Evolutionary conservation across 2,113 vertebrate species (phyloP).

Genomic region (Paralichthys olivaceus): DNA sequence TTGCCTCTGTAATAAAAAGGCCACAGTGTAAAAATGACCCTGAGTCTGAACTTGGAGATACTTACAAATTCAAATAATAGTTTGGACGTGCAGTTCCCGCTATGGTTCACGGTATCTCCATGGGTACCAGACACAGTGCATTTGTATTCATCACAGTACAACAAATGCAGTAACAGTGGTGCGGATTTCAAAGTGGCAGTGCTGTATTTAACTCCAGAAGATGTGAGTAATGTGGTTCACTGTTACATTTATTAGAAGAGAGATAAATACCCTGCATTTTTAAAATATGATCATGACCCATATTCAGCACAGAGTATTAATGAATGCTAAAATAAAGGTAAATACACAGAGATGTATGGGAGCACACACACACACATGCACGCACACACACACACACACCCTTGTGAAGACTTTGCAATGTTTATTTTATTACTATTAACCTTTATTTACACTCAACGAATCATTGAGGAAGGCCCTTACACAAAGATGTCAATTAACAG

Average conservation of each 20-base stretch:
- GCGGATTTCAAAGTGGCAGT: slow-evolving; percentile 1
- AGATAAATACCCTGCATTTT: slow-evolving; percentile 7
- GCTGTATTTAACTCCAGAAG: slow-evolving; percentile 11
- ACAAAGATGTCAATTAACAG: too few relatives aligned
- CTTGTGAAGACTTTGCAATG: too few relatives aligned
- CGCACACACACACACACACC: too few relatives aligned
- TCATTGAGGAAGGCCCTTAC: too few relatives aligned
- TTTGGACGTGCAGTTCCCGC: background rate
- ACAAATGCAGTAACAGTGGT: slow-evolving; percentile 11
- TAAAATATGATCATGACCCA: slow-evolving; percentile 11
- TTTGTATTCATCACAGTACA: slow-evolving; percentile 46
- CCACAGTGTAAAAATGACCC: background rate
- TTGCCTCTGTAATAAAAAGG: background rate
- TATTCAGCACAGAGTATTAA: slow-evolving; percentile 18
- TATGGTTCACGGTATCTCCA: slow-evolving; percentile 21
- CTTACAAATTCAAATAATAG: background rate
- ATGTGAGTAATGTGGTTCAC: background rate
- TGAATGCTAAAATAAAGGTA: background rate
- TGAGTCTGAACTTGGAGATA: background rate
- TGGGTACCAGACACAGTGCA: slow-evolving; percentile 8
- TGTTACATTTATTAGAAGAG: background rate
- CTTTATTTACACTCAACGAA: too few relatives aligned
- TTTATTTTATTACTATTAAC: too few relatives aligned
- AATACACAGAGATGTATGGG: slow-evolving; percentile 5
- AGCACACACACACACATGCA: too few relatives aligned